Evolutionary conservation across 2,888 invertebrate genomes (phyloP), one percentile per base, ranked within the genome.

Genomic region (Apotomis capreana): DNA sequence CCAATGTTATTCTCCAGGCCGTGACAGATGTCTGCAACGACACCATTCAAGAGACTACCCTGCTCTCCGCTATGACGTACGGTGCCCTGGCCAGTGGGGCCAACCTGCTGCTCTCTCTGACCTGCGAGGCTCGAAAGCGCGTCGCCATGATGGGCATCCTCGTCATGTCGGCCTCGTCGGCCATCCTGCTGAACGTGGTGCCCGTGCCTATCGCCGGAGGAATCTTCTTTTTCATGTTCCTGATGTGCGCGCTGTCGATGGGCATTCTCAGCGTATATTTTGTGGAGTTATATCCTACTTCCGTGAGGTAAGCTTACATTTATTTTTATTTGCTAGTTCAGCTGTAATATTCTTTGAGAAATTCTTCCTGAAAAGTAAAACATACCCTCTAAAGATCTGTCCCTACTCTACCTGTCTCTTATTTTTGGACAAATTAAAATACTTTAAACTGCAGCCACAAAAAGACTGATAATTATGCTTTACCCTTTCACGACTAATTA

Each of bases 241-340:
- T 92, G 6, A 82, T 92, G 73, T 88, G 89, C 68, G 93, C 92
- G 0, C 84, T 93, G 1, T 85, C 89, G 0, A 93, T 93, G 91
- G 93, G 93, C 0, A 84, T 93, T 0, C 76, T 93, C 54, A 92
- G 92, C 68, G 93, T 93, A 0, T 93, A 92, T 73, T 93, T 92
- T 62, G 93, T 93, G 60, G 93, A 93, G 75, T 79, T 93, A 4
- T 93, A 93, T 67, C 93, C 93, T 4, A 93, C 93, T 13, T 87
- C 89, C 59, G 80, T 92, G n/a, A 90, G 93, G 93, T 92, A 55
- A 83, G 83, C 75, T 8, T 52, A 9, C 13, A 9, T 60, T 13
- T 44, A 44, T 8, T 44, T 5, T 26, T 26, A 26, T 26, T 26
- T 26, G 26, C 26, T 26, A 26, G 26, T 26, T 26, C 0, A 26